Evolutionary conservation across 2,888 invertebrate species (phyloP).

Genomic region (Ernsta delagoae): DNA sequence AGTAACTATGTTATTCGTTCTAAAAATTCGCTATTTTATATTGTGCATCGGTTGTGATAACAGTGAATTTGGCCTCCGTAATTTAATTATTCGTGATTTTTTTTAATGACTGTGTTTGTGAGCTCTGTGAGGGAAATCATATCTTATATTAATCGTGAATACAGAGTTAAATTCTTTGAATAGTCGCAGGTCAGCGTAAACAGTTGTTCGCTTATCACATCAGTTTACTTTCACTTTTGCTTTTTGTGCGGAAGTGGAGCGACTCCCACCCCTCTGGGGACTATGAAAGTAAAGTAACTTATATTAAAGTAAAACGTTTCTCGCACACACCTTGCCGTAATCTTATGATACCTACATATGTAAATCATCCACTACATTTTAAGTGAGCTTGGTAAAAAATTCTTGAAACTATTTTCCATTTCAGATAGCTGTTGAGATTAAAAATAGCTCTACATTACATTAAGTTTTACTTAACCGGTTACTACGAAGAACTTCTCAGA

Average conservation of each 20-base stretch:
- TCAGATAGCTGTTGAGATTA: neutral
- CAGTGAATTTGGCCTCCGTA: no score
- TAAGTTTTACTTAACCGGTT: neutral
- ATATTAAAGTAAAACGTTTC: conserved; percentile 35
- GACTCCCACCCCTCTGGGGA: conserved; percentile 61
- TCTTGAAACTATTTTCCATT: neutral
- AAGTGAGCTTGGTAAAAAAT: neutral
- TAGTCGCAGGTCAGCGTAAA: conserved; percentile 41
- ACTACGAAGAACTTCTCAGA: neutral
- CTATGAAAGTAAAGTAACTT: conserved; percentile 68
- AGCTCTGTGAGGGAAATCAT: no score
- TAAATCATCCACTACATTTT: conserved; percentile 4
- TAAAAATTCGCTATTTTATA: no score
- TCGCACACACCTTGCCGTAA: neutral
- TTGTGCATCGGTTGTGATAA: no score
- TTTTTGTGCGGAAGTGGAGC: conserved; percentile 63
- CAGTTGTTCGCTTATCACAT: conserved; percentile 64
- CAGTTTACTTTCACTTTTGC: conserved; percentile 79
- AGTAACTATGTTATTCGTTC: no score
- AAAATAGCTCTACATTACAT: neutral
- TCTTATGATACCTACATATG: neutral
- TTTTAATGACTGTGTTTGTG: no score
- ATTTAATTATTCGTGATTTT: no score
- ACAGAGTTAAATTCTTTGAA: conserved; percentile 4
- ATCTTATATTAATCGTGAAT: no score